Conservation (phyloP, 2,888 invertebrate genomes). For the Colostygia pectinataria region DNA sequence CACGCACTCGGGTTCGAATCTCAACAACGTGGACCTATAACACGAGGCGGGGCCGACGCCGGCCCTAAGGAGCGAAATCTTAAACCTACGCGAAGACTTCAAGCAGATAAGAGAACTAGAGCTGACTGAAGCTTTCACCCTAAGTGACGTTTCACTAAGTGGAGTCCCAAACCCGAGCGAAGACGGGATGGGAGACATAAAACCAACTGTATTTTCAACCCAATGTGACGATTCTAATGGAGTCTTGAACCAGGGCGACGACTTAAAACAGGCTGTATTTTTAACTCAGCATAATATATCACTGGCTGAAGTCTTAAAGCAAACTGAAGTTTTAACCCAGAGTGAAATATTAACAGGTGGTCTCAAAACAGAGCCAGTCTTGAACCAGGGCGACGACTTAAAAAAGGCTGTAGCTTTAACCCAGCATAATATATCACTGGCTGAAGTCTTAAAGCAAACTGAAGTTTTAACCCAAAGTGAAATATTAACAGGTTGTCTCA, state of each 20-base stretch:
- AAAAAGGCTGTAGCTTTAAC: neutral
- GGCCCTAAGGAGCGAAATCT: neutral
- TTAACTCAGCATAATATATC: no score
- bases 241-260: no score
- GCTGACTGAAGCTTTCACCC: no score
- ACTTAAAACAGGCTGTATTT: no score
- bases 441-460: neutral
- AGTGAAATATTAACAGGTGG: neutral
- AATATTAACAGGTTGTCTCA: neutral
- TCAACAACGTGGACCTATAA: slow-evolving; percentile 90
- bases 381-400: neutral
- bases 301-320: no score
- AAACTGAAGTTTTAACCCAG: neutral
- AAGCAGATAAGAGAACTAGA: no score
- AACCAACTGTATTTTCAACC: neutral
- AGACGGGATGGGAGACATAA: no score
- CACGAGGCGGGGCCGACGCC: neutral
- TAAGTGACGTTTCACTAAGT: no score
- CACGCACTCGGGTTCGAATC: slow-evolving; percentile 88
- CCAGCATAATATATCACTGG: no score
- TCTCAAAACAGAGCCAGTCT: no score
- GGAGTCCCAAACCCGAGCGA: no score
- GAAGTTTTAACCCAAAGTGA: neutral
- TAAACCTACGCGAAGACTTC: no score
- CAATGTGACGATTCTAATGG: neutral